Percentiles rank a stretch among this genome's conserved stretches.
These are phyloP conservation scores for Ctenochaetus hawaiiensis DNA, from an alignment of 2,797 vertebrate species.

Conservation along the genomic window DNA sequence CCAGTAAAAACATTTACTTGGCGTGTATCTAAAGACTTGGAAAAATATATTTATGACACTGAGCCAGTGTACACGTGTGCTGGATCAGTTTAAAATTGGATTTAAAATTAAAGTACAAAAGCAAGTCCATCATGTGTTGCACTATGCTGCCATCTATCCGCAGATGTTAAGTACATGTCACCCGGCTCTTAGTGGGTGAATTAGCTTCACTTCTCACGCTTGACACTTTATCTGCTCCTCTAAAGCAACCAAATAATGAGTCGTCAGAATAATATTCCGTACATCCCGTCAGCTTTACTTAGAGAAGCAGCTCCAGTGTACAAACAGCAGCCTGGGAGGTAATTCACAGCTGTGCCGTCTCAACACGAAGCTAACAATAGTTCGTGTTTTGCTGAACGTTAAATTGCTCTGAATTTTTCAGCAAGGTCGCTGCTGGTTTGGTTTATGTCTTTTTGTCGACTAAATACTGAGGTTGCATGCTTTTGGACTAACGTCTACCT, in stretches of 20 bases:
- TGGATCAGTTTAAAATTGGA: neutral
- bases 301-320: neutral
- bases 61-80: neutral
- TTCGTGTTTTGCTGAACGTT: neutral
- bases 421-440: neutral
- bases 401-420: neutral
- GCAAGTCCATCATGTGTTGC: neutral
- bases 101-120: neutral
- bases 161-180: neutral
- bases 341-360: neutral
- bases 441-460: neutral
- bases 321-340: slow-evolving; percentile 41
- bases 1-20: too few species aligned
- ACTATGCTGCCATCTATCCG: slow-evolving; percentile 62
- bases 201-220: neutral
- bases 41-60: neutral
- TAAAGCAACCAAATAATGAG: slow-evolving; percentile 46
- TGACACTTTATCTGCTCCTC: neutral
- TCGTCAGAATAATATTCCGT: neutral
- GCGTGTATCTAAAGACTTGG: too few species aligned
- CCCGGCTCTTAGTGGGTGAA: neutral
- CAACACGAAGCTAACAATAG: neutral
- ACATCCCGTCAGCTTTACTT: fast-evolving
- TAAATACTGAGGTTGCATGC: neutral
- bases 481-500: neutral